Evolutionary conservation across 2,888 invertebrate genomes (phyloP).

Genomic region (Clunio marinus): DNA sequence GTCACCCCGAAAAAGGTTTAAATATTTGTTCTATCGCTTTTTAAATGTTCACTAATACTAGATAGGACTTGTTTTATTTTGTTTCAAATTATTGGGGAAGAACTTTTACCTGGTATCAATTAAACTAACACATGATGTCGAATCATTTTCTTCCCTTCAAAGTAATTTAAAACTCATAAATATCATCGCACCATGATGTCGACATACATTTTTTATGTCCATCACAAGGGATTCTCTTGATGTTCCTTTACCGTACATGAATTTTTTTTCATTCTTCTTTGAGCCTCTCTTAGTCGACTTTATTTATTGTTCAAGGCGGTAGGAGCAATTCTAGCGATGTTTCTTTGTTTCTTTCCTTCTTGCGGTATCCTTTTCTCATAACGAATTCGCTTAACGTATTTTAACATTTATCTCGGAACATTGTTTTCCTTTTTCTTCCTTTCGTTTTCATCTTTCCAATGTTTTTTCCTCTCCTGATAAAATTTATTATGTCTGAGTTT

Average conservation of each 20-base stretch:
- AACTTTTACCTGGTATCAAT: slow-evolving; percentile 11
- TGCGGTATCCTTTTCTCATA: slow-evolving; percentile 39
- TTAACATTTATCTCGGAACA: slow-evolving; percentile 38
- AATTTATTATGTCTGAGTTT: slow-evolving; percentile 39
- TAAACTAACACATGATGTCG: not conserved
- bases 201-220: slow-evolving; percentile 34
- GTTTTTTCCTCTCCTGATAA: slow-evolving; percentile 19
- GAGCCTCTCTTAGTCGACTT: slow-evolving; percentile 1
- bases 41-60: no score
- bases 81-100: no score
- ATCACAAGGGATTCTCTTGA: slow-evolving; percentile 27
- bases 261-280: not conserved
- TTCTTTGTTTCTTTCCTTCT: slow-evolving; percentile 6
- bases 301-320: slow-evolving; percentile 36
- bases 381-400: slow-evolving; percentile 35
- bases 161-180: slow-evolving; percentile 29
- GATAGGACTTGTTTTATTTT: not conserved
- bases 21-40: not conserved
- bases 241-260: not conserved
- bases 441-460: not conserved
- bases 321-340: not conserved
- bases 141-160: not conserved
- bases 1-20: not conserved
- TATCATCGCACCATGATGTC: slow-evolving; percentile 33
- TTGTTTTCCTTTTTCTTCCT: slow-evolving; percentile 29